Conservation (phyloP, 1,140 invertebrate species). For the Saccostrea echinata region DNA sequence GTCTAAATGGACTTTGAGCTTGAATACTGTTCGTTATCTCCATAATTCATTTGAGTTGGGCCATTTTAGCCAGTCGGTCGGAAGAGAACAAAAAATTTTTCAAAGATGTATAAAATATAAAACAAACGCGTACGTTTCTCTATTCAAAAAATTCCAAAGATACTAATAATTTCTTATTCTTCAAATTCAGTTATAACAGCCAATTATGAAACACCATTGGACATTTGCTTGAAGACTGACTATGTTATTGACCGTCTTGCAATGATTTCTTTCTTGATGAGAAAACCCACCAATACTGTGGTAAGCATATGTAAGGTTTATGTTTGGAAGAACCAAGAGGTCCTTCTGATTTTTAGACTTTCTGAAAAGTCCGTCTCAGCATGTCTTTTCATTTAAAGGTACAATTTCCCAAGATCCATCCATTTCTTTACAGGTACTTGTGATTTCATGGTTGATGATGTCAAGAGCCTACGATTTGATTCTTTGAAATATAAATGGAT, state of each 20-base stretch:
- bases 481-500: not conserved
- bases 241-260: not conserved
- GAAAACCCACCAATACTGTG: not conserved
- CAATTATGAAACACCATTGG: too few relatives aligned
- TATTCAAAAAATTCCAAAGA: too few relatives aligned
- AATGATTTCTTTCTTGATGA: not conserved
- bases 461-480: not conserved
- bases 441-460: not conserved
- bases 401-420: not conserved
- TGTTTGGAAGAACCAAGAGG: not conserved
- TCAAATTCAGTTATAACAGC: too few relatives aligned
- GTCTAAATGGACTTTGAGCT: too few relatives aligned
- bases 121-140: too few relatives aligned
- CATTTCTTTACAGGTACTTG: not conserved
- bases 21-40: too few relatives aligned
- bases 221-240: too few relatives aligned
- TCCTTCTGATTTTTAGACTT: not conserved
- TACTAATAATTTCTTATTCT: too few relatives aligned
- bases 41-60: too few relatives aligned
- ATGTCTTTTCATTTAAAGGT: not conserved
- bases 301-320: conserved; percentile 11
- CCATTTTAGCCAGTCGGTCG: too few relatives aligned
- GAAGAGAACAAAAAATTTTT: too few relatives aligned
- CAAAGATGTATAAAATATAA: too few relatives aligned
- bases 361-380: not conserved